phyloP scores from a whole-genome alignment of 2,113 vertebrate genomes.

The Mesitornis unicolor region DNA sequence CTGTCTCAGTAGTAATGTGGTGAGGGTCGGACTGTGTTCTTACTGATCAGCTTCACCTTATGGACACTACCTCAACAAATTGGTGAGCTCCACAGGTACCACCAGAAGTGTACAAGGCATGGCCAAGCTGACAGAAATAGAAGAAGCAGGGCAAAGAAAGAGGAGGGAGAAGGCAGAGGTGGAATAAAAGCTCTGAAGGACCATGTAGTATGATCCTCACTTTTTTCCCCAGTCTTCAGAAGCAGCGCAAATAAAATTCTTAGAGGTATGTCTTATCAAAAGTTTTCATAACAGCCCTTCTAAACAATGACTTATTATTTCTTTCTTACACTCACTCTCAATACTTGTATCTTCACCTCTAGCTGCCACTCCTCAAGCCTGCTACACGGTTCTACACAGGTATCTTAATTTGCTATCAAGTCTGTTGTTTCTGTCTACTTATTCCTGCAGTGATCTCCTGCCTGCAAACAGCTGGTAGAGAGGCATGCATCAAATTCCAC shows the following conservation, averaged over 20 bases:
- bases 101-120: neutral
- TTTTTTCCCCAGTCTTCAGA: neutral
- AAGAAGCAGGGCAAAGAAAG: neutral
- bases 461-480: neutral
- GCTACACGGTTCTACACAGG: neutral
- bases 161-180: neutral
- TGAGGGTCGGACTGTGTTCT: neutral
- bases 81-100: neutral
- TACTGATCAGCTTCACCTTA: neutral
- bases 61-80: accelerated
- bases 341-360: neutral
- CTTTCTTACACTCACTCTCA: neutral
- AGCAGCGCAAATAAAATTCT: neutral
- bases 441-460: neutral
- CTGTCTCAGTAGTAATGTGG: neutral
- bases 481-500: neutral
- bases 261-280: neutral
- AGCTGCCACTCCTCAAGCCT: neutral
- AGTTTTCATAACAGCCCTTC: neutral
- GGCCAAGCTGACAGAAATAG: neutral
- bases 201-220: neutral
- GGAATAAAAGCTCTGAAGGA: neutral
- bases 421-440: neutral
- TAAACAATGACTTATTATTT: neutral
- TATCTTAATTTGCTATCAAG: neutral